These are phyloP conservation scores for Leptinotarsa texana DNA, from an alignment of 1,140 invertebrate species.

Conservation along the genomic window DNA sequence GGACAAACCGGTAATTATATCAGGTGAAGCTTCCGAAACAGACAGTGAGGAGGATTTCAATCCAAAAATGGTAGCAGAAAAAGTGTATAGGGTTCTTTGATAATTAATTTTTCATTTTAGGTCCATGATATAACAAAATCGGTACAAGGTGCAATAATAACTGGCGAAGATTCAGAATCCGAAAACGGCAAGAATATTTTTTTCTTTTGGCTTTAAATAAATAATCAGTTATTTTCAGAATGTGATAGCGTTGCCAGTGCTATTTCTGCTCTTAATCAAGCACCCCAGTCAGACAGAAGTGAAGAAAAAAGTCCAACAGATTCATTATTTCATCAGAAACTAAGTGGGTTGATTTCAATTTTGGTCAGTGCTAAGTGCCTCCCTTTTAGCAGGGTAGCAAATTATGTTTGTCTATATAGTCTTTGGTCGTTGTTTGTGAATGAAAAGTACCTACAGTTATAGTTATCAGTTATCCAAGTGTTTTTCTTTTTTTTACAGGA, in stretches of 20 bases:
- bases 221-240: constrained; percentile 35
- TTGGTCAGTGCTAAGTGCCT: too few species aligned
- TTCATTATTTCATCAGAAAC: constrained; percentile 50
- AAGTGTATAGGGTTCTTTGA: constrained; percentile 18
- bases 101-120: constrained; percentile 3
- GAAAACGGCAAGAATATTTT: constrained; percentile 42
- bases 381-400: too few species aligned
- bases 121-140: constrained; percentile 31
- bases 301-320: constrained; percentile 38
- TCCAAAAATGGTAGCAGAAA: constrained; percentile 25
- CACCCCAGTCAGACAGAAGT: constrained; percentile 10
- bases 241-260: constrained; percentile 44
- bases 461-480: too few species aligned
- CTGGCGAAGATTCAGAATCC: constrained; percentile 54
- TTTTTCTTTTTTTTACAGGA: constrained; percentile 37
- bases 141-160: constrained; percentile 50
- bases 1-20: constrained; percentile 42
- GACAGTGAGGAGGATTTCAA: constrained; percentile 51
- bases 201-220: constrained; percentile 2
- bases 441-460: too few species aligned
- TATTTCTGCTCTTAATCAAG: constrained; percentile 41
- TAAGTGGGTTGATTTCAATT: constrained; percentile 40
- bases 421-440: too few species aligned
- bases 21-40: constrained; percentile 53
- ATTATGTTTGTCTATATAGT: too few species aligned